A percentile compares a stretch with the other conserved stretches of the same genome.
Evolutionary conservation across 2,113 vertebrate genomes (phyloP).

Genomic region (Varanus komodoensis): DNA sequence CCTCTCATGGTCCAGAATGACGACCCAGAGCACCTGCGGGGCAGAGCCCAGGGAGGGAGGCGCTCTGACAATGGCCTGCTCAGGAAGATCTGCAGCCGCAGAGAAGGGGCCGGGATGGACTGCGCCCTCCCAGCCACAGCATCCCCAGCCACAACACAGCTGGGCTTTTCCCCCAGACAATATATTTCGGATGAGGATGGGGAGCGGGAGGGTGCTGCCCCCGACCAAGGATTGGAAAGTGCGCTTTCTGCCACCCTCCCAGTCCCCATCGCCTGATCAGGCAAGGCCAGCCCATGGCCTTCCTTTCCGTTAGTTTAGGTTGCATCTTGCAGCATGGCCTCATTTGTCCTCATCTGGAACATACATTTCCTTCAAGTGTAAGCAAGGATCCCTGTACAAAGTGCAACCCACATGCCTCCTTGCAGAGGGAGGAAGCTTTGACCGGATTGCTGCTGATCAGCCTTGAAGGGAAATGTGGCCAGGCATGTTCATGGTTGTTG

Average conservation of each 20-base stretch:
- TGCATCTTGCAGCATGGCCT: background rate
- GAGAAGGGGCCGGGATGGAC: background rate
- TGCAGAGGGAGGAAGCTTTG: background rate
- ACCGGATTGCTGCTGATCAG: background rate
- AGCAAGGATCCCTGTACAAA: slow-evolving; percentile 4
- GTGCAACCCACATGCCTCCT: background rate
- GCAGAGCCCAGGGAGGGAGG: background rate
- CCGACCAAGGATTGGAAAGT: background rate
- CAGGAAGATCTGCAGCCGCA: background rate
- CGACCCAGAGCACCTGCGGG: background rate
- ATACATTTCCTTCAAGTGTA: background rate
- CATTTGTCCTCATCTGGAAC: background rate
- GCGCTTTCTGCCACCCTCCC: background rate
- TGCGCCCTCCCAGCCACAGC: background rate
- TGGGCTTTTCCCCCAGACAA: background rate
- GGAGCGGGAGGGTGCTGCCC: background rate
- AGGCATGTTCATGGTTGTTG: too few relatives aligned
- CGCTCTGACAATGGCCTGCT: too few relatives aligned
- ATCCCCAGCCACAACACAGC: background rate
- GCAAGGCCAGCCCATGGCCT: background rate
- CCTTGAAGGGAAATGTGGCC: background rate
- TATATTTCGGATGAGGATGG: background rate
- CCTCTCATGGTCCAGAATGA: background rate
- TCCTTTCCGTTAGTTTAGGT: background rate
- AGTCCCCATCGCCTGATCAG: background rate